These are phyloP conservation scores for Parazoanthus darwini DNA, from an alignment of 92 coral and sea anemone genomes.

Conservation along the genomic window DNA sequence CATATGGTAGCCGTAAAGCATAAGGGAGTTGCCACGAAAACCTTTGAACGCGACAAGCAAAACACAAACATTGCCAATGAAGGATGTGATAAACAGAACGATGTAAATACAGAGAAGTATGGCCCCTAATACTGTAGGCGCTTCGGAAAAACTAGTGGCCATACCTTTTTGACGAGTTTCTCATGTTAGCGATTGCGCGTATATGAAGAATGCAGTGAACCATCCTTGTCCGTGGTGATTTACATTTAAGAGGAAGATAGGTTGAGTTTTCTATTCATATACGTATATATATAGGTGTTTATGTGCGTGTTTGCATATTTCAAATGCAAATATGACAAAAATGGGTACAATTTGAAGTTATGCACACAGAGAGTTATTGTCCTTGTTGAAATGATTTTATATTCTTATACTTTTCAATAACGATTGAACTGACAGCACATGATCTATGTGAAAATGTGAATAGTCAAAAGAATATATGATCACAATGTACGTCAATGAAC, in stretches of 20 bases:
- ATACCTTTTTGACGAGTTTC: neutral
- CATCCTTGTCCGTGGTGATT: neutral
- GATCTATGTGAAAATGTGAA: too few relatives aligned
- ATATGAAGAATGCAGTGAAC: neutral
- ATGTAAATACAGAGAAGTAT: neutral
- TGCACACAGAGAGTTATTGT: neutral
- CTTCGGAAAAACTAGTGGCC: slow-evolving; percentile 15
- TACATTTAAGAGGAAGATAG: neutral
- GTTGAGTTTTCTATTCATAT: neutral
- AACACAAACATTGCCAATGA: slow-evolving; percentile 45
- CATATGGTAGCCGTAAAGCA: slow-evolving; percentile 36
- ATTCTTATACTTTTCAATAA: too few relatives aligned
- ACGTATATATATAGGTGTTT: too few relatives aligned
- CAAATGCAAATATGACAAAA: neutral
- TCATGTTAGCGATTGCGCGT: neutral
- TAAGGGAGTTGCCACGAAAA: slow-evolving; percentile 1
- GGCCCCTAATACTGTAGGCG: neutral
- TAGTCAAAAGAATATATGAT: neutral
- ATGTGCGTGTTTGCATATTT: too few relatives aligned
- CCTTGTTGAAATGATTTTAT: too few relatives aligned
- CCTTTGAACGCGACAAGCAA: slow-evolving; percentile 30
- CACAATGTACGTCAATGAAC: neutral
- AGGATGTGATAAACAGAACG: slow-evolving; percentile 38
- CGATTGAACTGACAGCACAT: neutral
- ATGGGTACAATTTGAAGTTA: neutral